Percentiles rank a stretch among this genome's conserved stretches.
phyloP scores from a whole-genome alignment of 2,113 vertebrate species.

The Tauraco erythrolophus region DNA sequence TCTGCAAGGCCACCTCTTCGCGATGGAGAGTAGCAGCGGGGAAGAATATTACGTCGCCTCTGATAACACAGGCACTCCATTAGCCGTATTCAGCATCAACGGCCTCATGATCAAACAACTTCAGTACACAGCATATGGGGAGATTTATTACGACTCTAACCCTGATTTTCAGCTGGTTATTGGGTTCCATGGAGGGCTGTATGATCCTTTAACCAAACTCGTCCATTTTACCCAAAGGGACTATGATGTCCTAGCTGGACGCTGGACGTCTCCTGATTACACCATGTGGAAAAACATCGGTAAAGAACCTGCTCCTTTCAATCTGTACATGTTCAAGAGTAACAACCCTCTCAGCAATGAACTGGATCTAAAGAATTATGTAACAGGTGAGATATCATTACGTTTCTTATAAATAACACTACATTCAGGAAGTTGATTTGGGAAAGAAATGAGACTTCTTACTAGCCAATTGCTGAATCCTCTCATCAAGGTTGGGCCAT shows the following conservation, averaged over 20 bases:
- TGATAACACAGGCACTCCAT: constrained; percentile 94
- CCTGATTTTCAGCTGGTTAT: constrained; percentile 96
- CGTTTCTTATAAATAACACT: neutral
- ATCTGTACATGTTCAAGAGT: constrained; percentile 99
- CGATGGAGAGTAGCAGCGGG: constrained; percentile 98
- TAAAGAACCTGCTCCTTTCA: constrained; percentile 93
- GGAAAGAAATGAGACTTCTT: neutral
- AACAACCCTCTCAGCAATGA: constrained; percentile 98
- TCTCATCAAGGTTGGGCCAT: neutral
- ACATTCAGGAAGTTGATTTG: neutral
- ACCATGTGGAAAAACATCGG: constrained; percentile 96
- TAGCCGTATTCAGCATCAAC: constrained; percentile 98
- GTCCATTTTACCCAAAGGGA: constrained; percentile 98
- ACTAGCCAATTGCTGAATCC: neutral
- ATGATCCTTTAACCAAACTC: constrained; percentile 93
- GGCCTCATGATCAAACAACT: constrained; percentile 99
- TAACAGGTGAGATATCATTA: constrained; percentile 87
- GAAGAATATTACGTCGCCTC: constrained; percentile 98
- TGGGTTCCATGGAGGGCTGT: constrained; percentile 97
- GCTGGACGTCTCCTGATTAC: constrained; percentile 97
- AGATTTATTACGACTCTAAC: constrained; percentile 97
- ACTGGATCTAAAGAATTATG: constrained; percentile 96
- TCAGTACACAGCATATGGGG: constrained; percentile 96
- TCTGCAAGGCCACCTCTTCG: constrained; percentile 97
- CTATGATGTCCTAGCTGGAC: constrained; percentile 94